Percentiles rank a stretch among this genome's conserved stretches.
Conservation (phyloP, 2,888 invertebrate genomes). For the Erpobdella octoculata region DNA sequence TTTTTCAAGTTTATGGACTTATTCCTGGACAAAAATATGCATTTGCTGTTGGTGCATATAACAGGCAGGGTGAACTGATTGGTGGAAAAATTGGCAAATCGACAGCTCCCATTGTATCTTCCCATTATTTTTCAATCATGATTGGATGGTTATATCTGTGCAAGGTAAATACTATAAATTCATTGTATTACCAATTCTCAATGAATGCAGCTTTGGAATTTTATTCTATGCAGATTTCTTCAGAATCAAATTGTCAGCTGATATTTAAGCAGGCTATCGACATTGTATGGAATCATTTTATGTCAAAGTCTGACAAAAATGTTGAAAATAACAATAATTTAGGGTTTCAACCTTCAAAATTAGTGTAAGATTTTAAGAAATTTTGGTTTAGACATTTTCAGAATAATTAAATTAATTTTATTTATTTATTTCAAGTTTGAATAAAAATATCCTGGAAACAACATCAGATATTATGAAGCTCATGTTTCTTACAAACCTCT, state of each 20-base stretch:
- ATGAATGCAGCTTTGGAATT: no score
- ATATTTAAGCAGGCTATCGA: background rate
- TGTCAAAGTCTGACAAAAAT: background rate
- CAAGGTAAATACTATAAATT: conserved; percentile 43
- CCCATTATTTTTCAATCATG: conserved; percentile 48
- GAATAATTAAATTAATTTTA: no score
- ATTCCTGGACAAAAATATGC: conserved; percentile 47
- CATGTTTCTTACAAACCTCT: no score
- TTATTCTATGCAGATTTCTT: background rate
- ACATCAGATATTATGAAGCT: no score
- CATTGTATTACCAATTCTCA: no score
- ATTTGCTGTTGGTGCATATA: conserved; percentile 51
- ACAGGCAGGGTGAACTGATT: conserved; percentile 49
- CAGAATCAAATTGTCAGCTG: background rate
- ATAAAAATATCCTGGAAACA: no score
- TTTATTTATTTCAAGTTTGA: no score
- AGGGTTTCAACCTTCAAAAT: background rate
- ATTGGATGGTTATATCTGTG: conserved; percentile 50
- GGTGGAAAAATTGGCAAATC: conserved; percentile 49
- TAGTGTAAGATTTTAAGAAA: no score
- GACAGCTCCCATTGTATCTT: conserved; percentile 48
- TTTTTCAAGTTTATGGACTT: conserved; percentile 45
- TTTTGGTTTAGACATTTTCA: no score
- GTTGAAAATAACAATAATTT: background rate
- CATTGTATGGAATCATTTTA: background rate